phyloP scores from a whole-genome alignment of 2,888 invertebrate species.

The Lampropteryx suffumata region DNA sequence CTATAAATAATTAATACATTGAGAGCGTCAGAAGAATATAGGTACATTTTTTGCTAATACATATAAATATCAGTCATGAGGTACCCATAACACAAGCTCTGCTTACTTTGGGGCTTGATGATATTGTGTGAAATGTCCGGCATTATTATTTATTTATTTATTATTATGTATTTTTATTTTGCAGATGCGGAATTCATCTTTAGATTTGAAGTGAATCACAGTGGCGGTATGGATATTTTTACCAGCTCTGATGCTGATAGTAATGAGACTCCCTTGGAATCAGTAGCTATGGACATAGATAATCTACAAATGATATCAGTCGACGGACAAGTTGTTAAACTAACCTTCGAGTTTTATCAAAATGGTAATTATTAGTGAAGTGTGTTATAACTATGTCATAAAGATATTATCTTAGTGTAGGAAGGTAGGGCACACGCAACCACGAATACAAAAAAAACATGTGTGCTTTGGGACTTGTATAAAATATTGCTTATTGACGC shows the following conservation, averaged over 20 bases:
- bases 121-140: no score
- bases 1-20: no score
- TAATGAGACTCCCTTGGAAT: conserved; percentile 38
- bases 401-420: background rate
- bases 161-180: conserved; percentile 1
- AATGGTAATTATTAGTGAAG: background rate
- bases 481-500: no score
- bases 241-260: background rate
- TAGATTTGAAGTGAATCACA: conserved; percentile 4
- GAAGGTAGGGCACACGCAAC: background rate
- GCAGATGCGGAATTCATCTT: conserved; percentile 13
- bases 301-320: conserved; percentile 54
- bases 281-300: conserved; percentile 42
- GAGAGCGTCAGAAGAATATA: no score
- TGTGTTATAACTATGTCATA: background rate
- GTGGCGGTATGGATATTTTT: conserved; percentile 1
- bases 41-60: no score
- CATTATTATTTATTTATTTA: no score
- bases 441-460: no score
- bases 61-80: no score
- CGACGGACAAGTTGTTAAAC: conserved; percentile 52
- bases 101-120: no score
- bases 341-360: conserved; percentile 30
- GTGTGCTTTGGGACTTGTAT: no score
- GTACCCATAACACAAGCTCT: no score